Evolutionary conservation across 2,797 vertebrate genomes (phyloP).

Genomic region (Poeciliopsis paucimaculata): DNA sequence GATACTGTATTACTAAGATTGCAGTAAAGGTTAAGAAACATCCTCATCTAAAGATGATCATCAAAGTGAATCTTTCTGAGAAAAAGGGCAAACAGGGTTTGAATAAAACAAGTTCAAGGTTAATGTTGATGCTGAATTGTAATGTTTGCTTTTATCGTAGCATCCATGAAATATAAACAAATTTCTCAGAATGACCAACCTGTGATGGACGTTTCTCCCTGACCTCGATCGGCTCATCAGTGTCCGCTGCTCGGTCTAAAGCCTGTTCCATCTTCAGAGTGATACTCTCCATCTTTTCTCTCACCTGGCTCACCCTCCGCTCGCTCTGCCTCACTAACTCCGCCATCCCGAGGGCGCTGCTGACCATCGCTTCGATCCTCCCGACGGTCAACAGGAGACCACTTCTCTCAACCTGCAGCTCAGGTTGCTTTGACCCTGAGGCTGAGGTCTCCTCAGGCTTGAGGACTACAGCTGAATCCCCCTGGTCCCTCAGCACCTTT

Average conservation of each 20-base stretch:
- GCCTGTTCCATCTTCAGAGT: conserved; percentile 69
- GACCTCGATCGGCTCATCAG: conserved; percentile 65
- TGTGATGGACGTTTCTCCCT: conserved; percentile 28
- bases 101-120: not conserved
- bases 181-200: conserved; percentile 44
- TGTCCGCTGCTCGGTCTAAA: conserved; percentile 52
- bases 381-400: conserved; percentile 62
- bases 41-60: not conserved
- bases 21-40: not conserved
- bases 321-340: conserved; percentile 67
- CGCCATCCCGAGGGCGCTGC: conserved; percentile 56
- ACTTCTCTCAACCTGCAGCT: conserved; percentile 40
- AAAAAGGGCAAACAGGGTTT: not conserved
- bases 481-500: conserved; percentile 49
- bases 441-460: conserved; percentile 36
- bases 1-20: too few relatives aligned
- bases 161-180: not conserved
- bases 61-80: not conserved
- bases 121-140: not conserved
- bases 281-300: conserved; percentile 65
- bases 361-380: conserved; percentile 70
- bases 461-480: conserved; percentile 67
- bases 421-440: conserved; percentile 37
- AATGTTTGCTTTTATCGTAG: not conserved
- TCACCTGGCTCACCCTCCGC: conserved; percentile 60